Evolutionary conservation across 2,113 vertebrate species (phyloP).

Genomic region (Hypanus sabinus): DNA sequence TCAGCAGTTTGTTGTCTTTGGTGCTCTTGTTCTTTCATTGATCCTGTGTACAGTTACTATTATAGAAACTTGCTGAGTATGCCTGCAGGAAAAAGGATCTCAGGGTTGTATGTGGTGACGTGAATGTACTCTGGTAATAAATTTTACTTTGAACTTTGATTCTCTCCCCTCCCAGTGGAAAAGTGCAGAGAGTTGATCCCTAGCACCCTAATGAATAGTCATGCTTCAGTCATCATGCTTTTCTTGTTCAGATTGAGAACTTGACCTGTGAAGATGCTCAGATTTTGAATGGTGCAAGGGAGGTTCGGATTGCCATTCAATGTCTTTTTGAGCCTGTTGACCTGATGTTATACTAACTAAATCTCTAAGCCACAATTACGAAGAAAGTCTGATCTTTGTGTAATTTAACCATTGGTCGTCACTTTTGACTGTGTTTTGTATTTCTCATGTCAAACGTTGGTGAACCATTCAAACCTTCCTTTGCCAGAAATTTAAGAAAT

Average conservation of each 20-base stretch:
- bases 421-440: neutral
- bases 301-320: neutral
- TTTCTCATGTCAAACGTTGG: neutral
- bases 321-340: neutral
- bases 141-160: no score
- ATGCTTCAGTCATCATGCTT: neutral
- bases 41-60: no score
- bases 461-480: neutral
- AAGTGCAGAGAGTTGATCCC: neutral
- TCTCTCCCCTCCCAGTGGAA: no score
- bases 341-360: neutral
- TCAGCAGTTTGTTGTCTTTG: no score
- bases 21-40: no score
- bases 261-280: neutral
- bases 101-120: no score
- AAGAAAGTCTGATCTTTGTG: neutral
- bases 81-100: no score
- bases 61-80: no score
- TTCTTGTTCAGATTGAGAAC: neutral
- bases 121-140: no score
- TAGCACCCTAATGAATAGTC: neutral
- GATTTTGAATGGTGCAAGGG: neutral
- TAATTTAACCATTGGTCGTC: neutral
- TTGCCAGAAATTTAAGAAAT: neutral
- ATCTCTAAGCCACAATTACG: neutral